Base-by-base conservation (phyloP, 2,113 vertebrate species). In the Neolamprologus kungweensis region DNA sequence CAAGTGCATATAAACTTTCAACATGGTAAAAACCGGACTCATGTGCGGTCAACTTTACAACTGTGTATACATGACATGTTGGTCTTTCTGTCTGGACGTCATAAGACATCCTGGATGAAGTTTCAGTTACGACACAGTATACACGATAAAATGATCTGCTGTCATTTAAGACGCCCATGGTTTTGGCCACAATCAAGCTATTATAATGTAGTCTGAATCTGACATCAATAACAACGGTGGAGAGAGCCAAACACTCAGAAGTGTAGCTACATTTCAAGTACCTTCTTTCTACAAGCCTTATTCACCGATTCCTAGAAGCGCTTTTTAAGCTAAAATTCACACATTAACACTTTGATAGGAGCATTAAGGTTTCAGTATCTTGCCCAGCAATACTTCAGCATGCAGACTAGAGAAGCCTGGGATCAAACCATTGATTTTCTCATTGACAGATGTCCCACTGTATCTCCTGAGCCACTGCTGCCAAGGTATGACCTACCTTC, bases 11-110 rank as follows among this genome's bases (percentile, higher is more conserved):
- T 33, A 47, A 47, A 78, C 45, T 50, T 78, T 78, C 16, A 31
- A 50, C 23, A 1, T 28, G 14, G 23, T 45, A 75, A 47, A 75
- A 50, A 1, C 3, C 0, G 6, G 23, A 19, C 42, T 47, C 23
- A 3, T n/a, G 16, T 19, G 14, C 68, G 5, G 23, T 75, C 40
- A 45, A 75, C 42, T 75, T 50, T 75, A 19, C 3, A 73, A 26
- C n/a, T 73, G 68, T 50, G 42, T 17, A 28, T 47, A 60, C 57
- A 19, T 60, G 58, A 63, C 28, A 63, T 4, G 58, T 63, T 33
- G 58, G 28, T 33, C 28, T 63, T 33, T 63, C 9, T 63, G 58
- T 63, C 58, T 63, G 28, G 16, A 63, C 58, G 11, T 19, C 58
- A 63, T 63, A 63, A 33, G 58, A 63, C 58, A 63, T 33, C 2